These are phyloP conservation scores for Hypena proboscidalis DNA, from an alignment of 2,888 invertebrate genomes.

Conservation along the genomic window DNA sequence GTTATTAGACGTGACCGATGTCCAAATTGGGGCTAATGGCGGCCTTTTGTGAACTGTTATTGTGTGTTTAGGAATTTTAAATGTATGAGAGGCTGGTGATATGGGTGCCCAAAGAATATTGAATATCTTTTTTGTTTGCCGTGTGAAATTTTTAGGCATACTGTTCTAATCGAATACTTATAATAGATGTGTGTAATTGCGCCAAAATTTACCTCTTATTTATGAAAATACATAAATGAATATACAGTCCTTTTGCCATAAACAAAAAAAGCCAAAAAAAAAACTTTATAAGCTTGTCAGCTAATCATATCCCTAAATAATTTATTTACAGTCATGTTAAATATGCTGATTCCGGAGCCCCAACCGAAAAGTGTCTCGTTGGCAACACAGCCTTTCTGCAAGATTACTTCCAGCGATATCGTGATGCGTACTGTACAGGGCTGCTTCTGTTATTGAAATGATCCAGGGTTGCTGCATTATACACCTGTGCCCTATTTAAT, in stretches of 20 bases:
- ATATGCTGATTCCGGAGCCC: constrained; percentile 26
- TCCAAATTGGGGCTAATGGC: constrained; percentile 19
- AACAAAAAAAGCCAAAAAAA: too few species aligned
- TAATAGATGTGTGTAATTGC: too few species aligned
- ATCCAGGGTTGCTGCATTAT: constrained; percentile 25
- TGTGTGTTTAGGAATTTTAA: constrained; percentile 10
- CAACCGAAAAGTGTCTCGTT: constrained; percentile 50
- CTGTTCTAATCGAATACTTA: too few species aligned
- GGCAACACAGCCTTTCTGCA: constrained; percentile 51
- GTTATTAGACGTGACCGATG: constrained; percentile 30
- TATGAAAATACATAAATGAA: too few species aligned
- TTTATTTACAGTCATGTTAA: constrained; percentile 8
- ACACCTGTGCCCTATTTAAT: too few species aligned
- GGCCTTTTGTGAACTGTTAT: constrained; percentile 8
- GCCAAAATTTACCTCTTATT: too few species aligned
- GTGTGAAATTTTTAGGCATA: too few species aligned
- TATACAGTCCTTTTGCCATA: too few species aligned
- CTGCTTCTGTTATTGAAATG: too few species aligned
- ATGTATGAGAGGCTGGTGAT: constrained; percentile 1
- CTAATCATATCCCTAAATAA: constrained; percentile 6
- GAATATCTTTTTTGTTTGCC: too few species aligned
- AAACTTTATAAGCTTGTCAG: too few species aligned
- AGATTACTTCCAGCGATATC: constrained; percentile 54
- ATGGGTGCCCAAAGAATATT: constrained; percentile 3
- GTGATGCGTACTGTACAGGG: constrained; percentile 40